These are phyloP conservation scores for Anguilla pacifica DNA, from an alignment of 2,797 vertebrate genomes.

Conservation along the genomic window DNA sequence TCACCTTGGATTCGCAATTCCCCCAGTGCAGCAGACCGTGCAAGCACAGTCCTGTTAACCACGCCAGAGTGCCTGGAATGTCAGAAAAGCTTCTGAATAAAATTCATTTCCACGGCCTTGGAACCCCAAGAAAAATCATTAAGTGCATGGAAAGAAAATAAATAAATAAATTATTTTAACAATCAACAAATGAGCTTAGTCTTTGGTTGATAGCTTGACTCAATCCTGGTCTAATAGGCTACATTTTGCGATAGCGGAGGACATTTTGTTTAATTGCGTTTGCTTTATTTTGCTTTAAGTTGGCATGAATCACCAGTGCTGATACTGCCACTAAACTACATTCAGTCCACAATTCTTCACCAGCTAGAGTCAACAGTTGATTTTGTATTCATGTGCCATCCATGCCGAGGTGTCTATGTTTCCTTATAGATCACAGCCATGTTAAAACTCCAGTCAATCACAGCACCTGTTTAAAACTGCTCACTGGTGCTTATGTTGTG, in stretches of 20 bases:
- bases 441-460: no score
- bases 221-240: background rate
- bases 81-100: background rate
- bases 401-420: background rate
- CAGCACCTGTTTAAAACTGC: background rate
- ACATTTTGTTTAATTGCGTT: background rate
- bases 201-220: background rate
- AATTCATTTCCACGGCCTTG: background rate
- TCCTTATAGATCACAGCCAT: background rate
- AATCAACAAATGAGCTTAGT: background rate
- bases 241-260: background rate
- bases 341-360: background rate
- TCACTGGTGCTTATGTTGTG: background rate
- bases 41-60: background rate
- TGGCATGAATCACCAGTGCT: background rate
- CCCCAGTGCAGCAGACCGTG: background rate
- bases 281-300: background rate
- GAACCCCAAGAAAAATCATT: background rate
- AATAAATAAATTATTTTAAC: background rate
- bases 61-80: background rate
- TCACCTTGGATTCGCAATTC: conserved; percentile 20
- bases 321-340: background rate
- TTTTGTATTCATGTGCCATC: background rate
- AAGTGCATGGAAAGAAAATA: background rate
- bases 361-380: background rate